A percentile compares a stretch with the other conserved stretches of the same genome.
These are phyloP conservation scores for Linnaemya tessellans DNA, from an alignment of 2,888 invertebrate species.

Conservation along the genomic window DNA sequence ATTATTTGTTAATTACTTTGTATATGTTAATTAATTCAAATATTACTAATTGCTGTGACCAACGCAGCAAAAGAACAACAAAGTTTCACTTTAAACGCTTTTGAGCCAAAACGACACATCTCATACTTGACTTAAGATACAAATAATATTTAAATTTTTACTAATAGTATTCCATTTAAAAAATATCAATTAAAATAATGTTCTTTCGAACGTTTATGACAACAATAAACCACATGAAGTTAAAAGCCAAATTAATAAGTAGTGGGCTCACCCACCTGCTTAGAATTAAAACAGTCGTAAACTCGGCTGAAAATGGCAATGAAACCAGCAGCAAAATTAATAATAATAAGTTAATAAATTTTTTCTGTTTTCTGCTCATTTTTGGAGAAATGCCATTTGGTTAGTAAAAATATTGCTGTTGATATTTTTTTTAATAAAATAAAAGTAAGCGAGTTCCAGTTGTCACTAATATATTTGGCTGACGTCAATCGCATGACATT, in stretches of 20 bases:
- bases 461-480: not conserved
- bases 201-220: slow-evolving; percentile 34
- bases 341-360: slow-evolving; percentile 7
- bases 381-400: slow-evolving; percentile 32
- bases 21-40: slow-evolving; percentile 31
- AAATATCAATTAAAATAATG: slow-evolving; percentile 25
- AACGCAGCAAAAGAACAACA: not conserved
- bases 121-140: not conserved
- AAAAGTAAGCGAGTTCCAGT: not conserved
- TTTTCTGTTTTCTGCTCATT: not conserved
- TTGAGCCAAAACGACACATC: slow-evolving; percentile 6
- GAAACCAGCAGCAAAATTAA: slow-evolving; percentile 23
- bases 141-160: slow-evolving; percentile 3
- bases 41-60: slow-evolving; percentile 22
- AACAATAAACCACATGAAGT: slow-evolving; percentile 37
- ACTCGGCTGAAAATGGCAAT: not conserved
- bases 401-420: not conserved
- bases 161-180: slow-evolving; percentile 23
- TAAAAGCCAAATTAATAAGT: slow-evolving; percentile 39
- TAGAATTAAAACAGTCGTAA: slow-evolving; percentile 22
- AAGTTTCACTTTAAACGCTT: slow-evolving; percentile 29
- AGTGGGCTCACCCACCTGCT: slow-evolving; percentile 18
- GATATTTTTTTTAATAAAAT: not conserved
- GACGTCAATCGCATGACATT: no score
- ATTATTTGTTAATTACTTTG: slow-evolving; percentile 17